A percentile compares a stretch with the other conserved stretches of the same genome.
phyloP scores from a whole-genome alignment of 1,140 invertebrate genomes.

The Leptinotarsa defecta region DNA sequence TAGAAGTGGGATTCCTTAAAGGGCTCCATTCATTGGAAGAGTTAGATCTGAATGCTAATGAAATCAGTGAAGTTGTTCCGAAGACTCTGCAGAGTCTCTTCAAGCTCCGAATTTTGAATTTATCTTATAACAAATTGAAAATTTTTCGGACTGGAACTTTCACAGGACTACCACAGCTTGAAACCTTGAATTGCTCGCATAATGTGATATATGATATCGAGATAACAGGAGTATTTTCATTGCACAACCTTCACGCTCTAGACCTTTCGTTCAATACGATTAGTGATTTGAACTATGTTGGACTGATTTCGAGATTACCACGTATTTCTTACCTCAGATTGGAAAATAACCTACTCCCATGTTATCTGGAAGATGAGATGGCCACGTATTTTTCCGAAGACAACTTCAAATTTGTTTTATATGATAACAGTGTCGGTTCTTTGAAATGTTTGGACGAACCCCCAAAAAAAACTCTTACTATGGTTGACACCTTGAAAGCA shows the following conservation, averaged over 20 bases:
- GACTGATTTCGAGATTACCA: constrained; percentile 43
- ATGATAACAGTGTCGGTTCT: constrained; percentile 27
- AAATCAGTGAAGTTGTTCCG: constrained; percentile 36
- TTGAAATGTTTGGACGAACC: constrained; percentile 40
- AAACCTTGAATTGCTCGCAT: constrained; percentile 44
- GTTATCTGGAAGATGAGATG: constrained; percentile 50
- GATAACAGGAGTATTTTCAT: constrained; percentile 45
- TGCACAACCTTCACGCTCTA: constrained; percentile 48
- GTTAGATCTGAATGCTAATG: constrained; percentile 45
- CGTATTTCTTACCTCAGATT: constrained; percentile 45
- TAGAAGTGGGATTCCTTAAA: constrained; percentile 52
- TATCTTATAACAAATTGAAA: constrained; percentile 44
- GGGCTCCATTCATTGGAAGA: constrained; percentile 44
- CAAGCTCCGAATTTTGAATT: constrained; percentile 37
- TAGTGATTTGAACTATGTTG: constrained; percentile 47
- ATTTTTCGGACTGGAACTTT: constrained; percentile 43
- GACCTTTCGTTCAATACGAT: constrained; percentile 51
- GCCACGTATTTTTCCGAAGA: constrained; percentile 47
- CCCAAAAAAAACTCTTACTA: background rate
- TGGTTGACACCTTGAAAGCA: constrained; percentile 13
- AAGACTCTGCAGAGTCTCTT: constrained; percentile 36
- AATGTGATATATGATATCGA: constrained; percentile 43
- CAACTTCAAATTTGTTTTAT: constrained; percentile 48
- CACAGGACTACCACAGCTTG: constrained; percentile 45
- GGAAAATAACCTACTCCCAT: constrained; percentile 48